Conservation (phyloP, 2,888 invertebrate species). For the Geotrupes spiniger region DNA sequence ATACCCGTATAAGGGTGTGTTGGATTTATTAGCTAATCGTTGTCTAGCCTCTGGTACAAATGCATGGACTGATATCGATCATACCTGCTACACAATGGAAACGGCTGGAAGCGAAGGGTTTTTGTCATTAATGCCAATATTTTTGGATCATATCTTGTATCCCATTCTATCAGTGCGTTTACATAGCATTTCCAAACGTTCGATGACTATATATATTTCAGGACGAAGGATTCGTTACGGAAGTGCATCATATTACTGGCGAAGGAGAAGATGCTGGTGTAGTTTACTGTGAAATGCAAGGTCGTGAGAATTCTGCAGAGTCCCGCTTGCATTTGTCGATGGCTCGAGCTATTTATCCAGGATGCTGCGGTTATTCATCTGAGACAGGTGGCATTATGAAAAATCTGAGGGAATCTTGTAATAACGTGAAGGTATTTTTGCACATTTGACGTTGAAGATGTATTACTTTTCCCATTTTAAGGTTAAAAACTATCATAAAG, state of each 20-base stretch:
- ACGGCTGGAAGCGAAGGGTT: slow-evolving; percentile 88
- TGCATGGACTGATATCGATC: slow-evolving; percentile 85
- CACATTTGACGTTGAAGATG: slow-evolving; percentile 22
- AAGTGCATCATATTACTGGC: slow-evolving; percentile 88
- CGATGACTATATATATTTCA: slow-evolving; percentile 40
- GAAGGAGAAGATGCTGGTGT: slow-evolving; percentile 90
- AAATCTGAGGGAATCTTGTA: slow-evolving; percentile 78
- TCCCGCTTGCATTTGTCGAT: slow-evolving; percentile 65
- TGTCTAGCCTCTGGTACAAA: slow-evolving; percentile 91
- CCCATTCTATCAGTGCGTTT: slow-evolving; percentile 69
- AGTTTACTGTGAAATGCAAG: slow-evolving; percentile 96
- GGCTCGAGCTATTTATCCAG: slow-evolving; percentile 72
- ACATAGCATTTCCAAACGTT: background rate
- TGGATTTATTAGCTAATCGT: slow-evolving; percentile 85
- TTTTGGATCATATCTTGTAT: slow-evolving; percentile 84
- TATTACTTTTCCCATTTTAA: slow-evolving; percentile 41
- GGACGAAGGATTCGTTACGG: slow-evolving; percentile 81
- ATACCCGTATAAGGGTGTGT: slow-evolving; percentile 85
- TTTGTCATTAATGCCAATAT: slow-evolving; percentile 83
- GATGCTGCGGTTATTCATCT: slow-evolving; percentile 77
- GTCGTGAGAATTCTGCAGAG: slow-evolving; percentile 76
- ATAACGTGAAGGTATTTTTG: slow-evolving; percentile 74
- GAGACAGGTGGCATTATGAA: slow-evolving; percentile 83
- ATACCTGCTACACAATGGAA: slow-evolving; percentile 86
- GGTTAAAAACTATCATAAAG: slow-evolving; percentile 76